Base-by-base conservation (phyloP, 1,140 invertebrate species). In the Popillia japonica region DNA sequence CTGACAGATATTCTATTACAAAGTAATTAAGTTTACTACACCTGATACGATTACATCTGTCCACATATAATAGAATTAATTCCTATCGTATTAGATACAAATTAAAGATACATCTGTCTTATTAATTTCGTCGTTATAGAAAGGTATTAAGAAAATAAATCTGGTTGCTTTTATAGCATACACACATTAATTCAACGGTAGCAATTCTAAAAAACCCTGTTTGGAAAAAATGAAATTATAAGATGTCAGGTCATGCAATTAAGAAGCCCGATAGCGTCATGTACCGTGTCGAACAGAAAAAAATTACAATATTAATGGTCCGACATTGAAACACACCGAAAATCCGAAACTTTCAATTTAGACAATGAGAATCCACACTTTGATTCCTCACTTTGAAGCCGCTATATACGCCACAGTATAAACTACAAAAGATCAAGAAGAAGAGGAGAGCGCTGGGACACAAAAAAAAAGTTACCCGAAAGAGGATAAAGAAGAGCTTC, bases 281-380 rank as follows among this genome's bases (percentile, higher is more conserved):
- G 61, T 34, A 68, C 61, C 61, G 61, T 68, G 61, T 68, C 61
- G 61, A 68, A 68, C 61, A 68, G 61, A 68, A 68, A 68, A 48
- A 68, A 68, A 68, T 68, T 68, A 68, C 61, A 22, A 22, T 68
- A 68, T 34, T 68, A 68, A 68, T 34, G 61, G 22, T 68, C 61
- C 61, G 61, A 68, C 61, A 14, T 22, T 34, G 61, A 68, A 68
- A 68, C 61, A 68, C 61, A 68, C 61, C 61, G 61, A 68, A 68
- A 68, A 68, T 68, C 61, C 22, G 61, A 68, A 68, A 68, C 61
- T 68, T 68, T 68, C 61, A 68, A 68, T 68, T 68, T 68, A 68
- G 61, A 68, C 61, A 68, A 68, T 68, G 61, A 68, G 61, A 68
- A 68, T 68, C 61, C 61, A 68, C 61, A 68, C 61, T 68, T 48